A percentile compares a stretch with the other conserved stretches of the same genome.
Evolutionary conservation across 2,113 vertebrate genomes (phyloP).

Genomic region (Limanda limanda): DNA sequence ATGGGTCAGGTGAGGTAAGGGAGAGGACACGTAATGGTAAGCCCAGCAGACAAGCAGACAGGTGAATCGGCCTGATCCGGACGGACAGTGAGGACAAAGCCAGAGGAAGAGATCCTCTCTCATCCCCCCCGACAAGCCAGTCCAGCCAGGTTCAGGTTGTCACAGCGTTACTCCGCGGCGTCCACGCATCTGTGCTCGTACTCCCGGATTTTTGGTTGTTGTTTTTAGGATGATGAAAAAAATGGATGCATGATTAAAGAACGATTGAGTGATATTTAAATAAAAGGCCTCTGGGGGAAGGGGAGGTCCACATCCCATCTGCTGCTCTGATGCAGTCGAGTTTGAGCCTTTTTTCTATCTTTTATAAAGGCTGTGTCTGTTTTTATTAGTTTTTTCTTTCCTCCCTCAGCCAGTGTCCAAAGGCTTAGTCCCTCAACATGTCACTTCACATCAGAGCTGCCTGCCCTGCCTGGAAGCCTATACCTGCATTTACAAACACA

Average conservation of each 20-base stretch:
- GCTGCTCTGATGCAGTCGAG: conserved; percentile 41
- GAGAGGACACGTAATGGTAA: conserved; percentile 23
- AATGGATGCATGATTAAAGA: conserved; percentile 33
- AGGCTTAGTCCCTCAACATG: conserved; percentile 58
- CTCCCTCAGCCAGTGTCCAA: conserved; percentile 57
- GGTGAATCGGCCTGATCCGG: conserved; percentile 47
- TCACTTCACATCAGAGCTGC: conserved; percentile 63
- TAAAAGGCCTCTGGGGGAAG: neutral
- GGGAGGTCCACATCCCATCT: conserved; percentile 40
- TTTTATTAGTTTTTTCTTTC: conserved; percentile 44
- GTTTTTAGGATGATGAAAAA: neutral
- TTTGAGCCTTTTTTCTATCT: conserved; percentile 8
- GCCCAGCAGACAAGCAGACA: conserved; percentile 42
- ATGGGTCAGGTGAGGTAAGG: conserved; percentile 46
- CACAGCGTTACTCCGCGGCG: neutral
- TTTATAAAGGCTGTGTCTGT: conserved; percentile 53
- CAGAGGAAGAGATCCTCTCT: conserved; percentile 33
- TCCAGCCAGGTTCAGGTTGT: conserved; percentile 30
- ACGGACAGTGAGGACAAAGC: conserved; percentile 45
- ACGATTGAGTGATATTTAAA: conserved; percentile 42
- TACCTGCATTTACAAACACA: conserved; percentile 63
- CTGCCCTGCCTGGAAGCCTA: conserved; percentile 39
- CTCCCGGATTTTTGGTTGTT: neutral
- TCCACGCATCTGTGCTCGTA: neutral
- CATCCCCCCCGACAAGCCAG: conserved; percentile 44